A percentile compares a stretch with the other conserved stretches of the same genome.
These are phyloP conservation scores for Drosophila tanythrix DNA, from an alignment of 2,888 invertebrate species.

Conservation along the genomic window DNA sequence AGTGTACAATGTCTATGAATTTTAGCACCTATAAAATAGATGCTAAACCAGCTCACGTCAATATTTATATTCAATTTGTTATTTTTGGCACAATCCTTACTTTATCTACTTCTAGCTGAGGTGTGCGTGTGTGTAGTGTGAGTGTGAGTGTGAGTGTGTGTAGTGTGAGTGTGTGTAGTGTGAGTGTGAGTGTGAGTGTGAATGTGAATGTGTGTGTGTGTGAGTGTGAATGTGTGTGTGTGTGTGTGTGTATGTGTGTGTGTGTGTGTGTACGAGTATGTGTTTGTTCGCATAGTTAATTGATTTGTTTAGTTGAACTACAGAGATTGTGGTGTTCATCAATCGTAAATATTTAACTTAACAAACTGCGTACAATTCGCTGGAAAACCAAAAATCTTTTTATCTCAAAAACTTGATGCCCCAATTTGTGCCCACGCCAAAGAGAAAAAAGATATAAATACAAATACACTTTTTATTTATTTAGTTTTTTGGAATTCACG, in stretches of 20 bases:
- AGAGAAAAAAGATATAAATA: not conserved
- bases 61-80: constrained; percentile 68
- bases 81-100: constrained; percentile 68
- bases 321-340: constrained; percentile 57
- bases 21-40: constrained; percentile 70
- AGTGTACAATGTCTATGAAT: constrained; percentile 52
- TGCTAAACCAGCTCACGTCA: constrained; percentile 47
- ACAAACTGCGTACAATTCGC: constrained; percentile 62
- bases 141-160: constrained; percentile 17
- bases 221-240: too few species aligned
- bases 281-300: constrained; percentile 66
- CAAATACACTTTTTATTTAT: constrained; percentile 8
- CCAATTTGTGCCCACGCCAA: constrained; percentile 53
- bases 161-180: not conserved
- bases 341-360: constrained; percentile 73
- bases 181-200: too few species aligned
- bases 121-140: constrained; percentile 11
- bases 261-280: constrained; percentile 26
- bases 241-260: not conserved
- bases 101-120: constrained; percentile 43
- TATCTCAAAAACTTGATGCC: constrained; percentile 51
- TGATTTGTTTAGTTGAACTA: constrained; percentile 76
- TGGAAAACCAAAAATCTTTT: constrained; percentile 29
- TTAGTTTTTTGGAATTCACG: constrained; percentile 27
- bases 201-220: not conserved